Evolutionary conservation across 2,888 invertebrate species (phyloP), one percentile per base, ranked within the genome.

Genomic region (Luperina testacea): DNA sequence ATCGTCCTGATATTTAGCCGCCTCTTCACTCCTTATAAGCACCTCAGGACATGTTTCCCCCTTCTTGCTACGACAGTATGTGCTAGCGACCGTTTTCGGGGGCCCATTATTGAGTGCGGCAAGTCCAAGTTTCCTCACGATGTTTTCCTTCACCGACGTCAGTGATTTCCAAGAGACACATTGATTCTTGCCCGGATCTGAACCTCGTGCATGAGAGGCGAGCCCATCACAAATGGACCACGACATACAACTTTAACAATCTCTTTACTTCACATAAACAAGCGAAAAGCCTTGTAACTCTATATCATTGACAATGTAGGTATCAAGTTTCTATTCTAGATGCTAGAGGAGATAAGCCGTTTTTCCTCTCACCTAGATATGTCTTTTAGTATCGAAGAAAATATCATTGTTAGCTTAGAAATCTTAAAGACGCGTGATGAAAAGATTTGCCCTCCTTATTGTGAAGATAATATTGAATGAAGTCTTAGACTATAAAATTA

Each of bases 241-340:
- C 32, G 20, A 38, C 32, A 32, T 64, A 63, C 20, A 32, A 9
- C 20, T 32, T 17, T 17, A 17, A 69, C 48, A 32, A 51, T 64
- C 6, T 69, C 8, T 51, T 64, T 20, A 45, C 27, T 27, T 20
- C 45, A 7, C 15, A 45, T 24, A 45, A 68, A 45, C 2, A 72
- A 72, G 24, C 0, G 2, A 17, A 51, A 15, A 32, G 9, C 24
- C 15, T 42, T 42, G 2, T 42, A 45, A 11, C 27, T 15, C 17
- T 17, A 51, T 45, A 2, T 1, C 45, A 65, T 20, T 5, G 20
- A 65, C 27, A 27, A 65, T 57, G 7, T 4, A 38, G n/a, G n/a
- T 72, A 72, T n/a, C 20, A 32, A 45, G 9, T 24, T 65, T 24
- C 45, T 72, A 24, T 67, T 70, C 13, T 20, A 71, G 72, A 74